Evolutionary conservation across 1,140 invertebrate species (phyloP), one percentile per base, ranked within the genome.

Genomic region (Zaprionus ornatus): DNA sequence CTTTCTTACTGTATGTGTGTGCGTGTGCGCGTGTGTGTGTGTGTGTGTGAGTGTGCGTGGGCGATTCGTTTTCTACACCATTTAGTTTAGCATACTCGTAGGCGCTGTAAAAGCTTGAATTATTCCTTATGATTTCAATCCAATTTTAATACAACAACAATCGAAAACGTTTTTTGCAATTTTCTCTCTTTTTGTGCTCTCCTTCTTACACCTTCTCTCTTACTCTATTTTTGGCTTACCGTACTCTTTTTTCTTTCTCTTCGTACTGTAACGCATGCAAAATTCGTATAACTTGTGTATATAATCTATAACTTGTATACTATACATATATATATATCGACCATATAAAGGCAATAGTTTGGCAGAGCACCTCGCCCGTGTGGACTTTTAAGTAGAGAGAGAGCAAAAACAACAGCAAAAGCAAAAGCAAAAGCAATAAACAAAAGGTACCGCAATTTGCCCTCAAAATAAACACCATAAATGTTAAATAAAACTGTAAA

Each of bases 311-410:
- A 48, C 45, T 71, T 77, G 66, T 61, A 61, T 76, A 60, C 35
- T 50, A 75, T 74, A 69, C 42, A 73, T 74, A 77, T 69, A 72
- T 68, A 72, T 74, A 35, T 76, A 76, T 66, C 77, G 84, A 79
- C 40, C 40, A 19, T 59, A 66, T 71, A 79, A 86, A 91, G 90
- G 86, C 82, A 79, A 77, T 90, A 86, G 75, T 91, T 81, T 91
- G 90, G 90, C 90, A 91, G 74, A 91, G 90, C 78, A 87, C 90
- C 70, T 79, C 90, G 78, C 90, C 90, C 71, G 85, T 87, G 71
- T 91, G 90, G 90, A 91, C 90, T 75, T 91, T 91, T 87, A 90
- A 91, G 73, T 91, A 91, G 81, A 57, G 13, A 17, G 50, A 55
- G 27, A 37, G 57, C 40, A 42, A 76, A 40, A 32, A 29, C 68